Evolutionary conservation across 2,797 vertebrate species (phyloP), one percentile per base, ranked within the genome.

Genomic region (Eulemur albifrons): DNA sequence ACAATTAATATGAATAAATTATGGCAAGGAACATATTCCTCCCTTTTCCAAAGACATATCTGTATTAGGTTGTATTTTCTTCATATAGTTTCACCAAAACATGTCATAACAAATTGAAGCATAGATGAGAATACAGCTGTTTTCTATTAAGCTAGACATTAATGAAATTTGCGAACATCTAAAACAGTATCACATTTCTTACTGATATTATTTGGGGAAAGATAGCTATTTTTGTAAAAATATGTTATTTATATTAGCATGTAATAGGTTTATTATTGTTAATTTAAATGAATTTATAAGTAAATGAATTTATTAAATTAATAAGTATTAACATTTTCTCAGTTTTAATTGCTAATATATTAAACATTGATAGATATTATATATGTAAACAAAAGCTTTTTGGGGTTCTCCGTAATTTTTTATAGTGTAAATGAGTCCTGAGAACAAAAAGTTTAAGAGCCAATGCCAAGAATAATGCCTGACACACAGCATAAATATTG

Each of bases 131-230:
- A 87, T 75, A 6, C 10, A 72, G 9, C 15, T 79, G 27, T 79
- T 32, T 80, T 94, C 40, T 67, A 3, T 70, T 88, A 88, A 86
- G 18, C 11, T 59, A 72, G 30, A 61, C 23, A 40, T 73, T 79
- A 72, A 96, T 90, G 27, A 92, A 79, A 59, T 88, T 87, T 89
- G 20, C 35, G 54, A 69, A 52, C 17, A 40, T 92, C 18, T 87
- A 32, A 92, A 91, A 43, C 10, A 40, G 23, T 70, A 25, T 10
- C 4, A 57, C 2, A 54, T 7, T 95, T 92, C 7, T 88, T 9
- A 50, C 8, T 87, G 38, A 72, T 92, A 61, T 45, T 76, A 77
- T 85, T 87, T 54, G 23, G 7, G 65, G 27, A 79, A 88, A 32
- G 12, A 75, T 54, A 79, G 27, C 32, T 72, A n/a, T 59, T 90